Conservation (phyloP, 2,888 invertebrate genomes). For the Calephelis perditalis region DNA sequence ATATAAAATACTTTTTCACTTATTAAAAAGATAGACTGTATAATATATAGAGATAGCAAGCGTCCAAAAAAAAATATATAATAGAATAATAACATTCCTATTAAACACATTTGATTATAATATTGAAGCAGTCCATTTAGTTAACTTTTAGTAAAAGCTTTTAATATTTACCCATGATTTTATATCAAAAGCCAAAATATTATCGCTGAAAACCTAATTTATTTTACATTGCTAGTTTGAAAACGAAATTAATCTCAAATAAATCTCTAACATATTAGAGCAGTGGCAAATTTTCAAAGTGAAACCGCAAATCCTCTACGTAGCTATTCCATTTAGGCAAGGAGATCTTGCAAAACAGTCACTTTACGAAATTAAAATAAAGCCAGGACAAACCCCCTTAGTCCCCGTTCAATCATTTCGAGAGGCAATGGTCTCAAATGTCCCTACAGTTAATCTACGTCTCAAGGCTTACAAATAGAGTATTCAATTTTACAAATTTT, state of each 20-base stretch:
- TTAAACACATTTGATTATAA: no score
- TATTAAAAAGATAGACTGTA: no score
- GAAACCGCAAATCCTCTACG: slow-evolving; percentile 40
- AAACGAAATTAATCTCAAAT: not conserved
- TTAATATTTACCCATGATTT: no score
- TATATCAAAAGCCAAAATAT: no score
- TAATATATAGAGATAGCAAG: no score
- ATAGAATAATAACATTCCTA: no score
- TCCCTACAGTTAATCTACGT: slow-evolving; percentile 55
- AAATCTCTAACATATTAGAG: not conserved
- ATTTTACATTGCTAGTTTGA: not conserved
- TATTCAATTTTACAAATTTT: slow-evolving; percentile 39
- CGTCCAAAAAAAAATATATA: no score
- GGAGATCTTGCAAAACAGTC: slow-evolving; percentile 68
- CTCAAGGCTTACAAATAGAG: slow-evolving; percentile 42
- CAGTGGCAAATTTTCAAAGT: slow-evolving; percentile 20
- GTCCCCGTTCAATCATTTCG: slow-evolving; percentile 75
- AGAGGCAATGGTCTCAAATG: slow-evolving; percentile 60
- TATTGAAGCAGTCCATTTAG: no score
- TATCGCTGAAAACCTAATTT: not conserved
- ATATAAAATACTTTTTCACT: no score
- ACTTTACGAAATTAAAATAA: slow-evolving; percentile 76
- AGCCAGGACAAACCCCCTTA: slow-evolving; percentile 62
- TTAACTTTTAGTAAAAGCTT: no score
- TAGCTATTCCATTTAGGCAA: slow-evolving; percentile 43